A percentile compares a stretch with the other conserved stretches of the same genome.
These are phyloP conservation scores for Trichonephila clavipes DNA, from an alignment of 1,140 invertebrate genomes.

Conservation along the genomic window DNA sequence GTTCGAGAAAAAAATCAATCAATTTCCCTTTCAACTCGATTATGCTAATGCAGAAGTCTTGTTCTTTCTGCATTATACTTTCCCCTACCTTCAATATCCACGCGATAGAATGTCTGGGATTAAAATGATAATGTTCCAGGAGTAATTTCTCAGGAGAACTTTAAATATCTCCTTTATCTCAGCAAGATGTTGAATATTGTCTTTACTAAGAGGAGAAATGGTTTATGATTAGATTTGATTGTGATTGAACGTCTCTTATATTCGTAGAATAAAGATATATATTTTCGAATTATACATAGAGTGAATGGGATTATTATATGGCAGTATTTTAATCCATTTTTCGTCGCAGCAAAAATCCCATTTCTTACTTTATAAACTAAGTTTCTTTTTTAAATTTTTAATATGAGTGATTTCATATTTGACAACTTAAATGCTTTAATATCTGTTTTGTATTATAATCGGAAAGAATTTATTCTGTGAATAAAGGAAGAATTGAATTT, in stretches of 20 bases:
- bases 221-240: neutral
- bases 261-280: neutral
- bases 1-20: slow-evolving; percentile 42
- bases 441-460: too few species aligned
- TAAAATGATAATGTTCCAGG: slow-evolving; percentile 62
- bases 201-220: neutral
- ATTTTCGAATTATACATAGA: too few species aligned
- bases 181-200: neutral
- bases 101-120: slow-evolving; percentile 39
- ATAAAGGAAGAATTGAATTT: too few species aligned
- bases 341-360: too few species aligned
- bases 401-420: too few species aligned
- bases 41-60: slow-evolving; percentile 67
- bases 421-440: too few species aligned
- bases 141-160: slow-evolving; percentile 56
- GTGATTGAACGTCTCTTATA: neutral
- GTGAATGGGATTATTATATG: too few species aligned
- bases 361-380: too few species aligned
- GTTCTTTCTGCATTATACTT: slow-evolving; percentile 45
- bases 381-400: too few species aligned
- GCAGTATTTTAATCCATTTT: too few species aligned
- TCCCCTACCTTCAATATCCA: slow-evolving; percentile 5
- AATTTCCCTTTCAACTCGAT: slow-evolving; percentile 48
- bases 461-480: too few species aligned
- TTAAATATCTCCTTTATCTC: slow-evolving; percentile 48